Evolutionary conservation across 2,797 vertebrate species (phyloP).

Genomic region (Sphenopsis melanotis): DNA sequence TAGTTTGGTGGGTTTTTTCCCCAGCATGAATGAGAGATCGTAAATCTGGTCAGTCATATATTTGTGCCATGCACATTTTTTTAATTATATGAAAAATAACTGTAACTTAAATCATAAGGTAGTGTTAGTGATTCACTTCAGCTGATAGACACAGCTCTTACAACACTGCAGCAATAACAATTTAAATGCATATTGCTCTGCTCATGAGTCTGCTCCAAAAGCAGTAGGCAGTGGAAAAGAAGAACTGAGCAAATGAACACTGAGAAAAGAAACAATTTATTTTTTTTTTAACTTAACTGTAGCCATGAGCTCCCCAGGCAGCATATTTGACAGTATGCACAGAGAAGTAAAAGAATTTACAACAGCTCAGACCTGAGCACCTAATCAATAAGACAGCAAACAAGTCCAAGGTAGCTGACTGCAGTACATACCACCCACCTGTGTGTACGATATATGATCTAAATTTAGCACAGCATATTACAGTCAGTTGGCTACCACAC

Average conservation of each 20-base stretch:
- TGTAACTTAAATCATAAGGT: slow-evolving; percentile 29
- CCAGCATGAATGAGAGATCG: background rate
- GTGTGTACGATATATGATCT: background rate
- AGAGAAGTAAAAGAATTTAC: background rate
- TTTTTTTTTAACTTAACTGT: background rate
- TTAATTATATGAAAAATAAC: slow-evolving; percentile 53
- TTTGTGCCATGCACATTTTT: slow-evolving; percentile 32
- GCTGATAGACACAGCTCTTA: slow-evolving; percentile 13
- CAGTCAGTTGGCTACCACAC: background rate
- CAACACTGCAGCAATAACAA: background rate
- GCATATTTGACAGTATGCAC: background rate
- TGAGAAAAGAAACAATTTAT: background rate
- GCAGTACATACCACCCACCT: background rate
- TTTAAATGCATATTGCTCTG: slow-evolving; percentile 45
- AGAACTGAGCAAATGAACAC: slow-evolving; percentile 17
- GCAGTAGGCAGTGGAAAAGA: background rate
- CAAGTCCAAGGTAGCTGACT: background rate
- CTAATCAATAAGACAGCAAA: slow-evolving; percentile 21
- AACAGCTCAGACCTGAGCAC: background rate
- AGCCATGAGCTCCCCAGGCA: background rate
- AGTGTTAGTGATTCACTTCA: slow-evolving; percentile 1
- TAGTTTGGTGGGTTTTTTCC: background rate
- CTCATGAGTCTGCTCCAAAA: slow-evolving; percentile 8
- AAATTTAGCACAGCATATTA: background rate
- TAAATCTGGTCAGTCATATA: background rate